Evolutionary conservation across 2,888 invertebrate genomes (phyloP).

Genomic region (Drosophila flavopinicola): DNA sequence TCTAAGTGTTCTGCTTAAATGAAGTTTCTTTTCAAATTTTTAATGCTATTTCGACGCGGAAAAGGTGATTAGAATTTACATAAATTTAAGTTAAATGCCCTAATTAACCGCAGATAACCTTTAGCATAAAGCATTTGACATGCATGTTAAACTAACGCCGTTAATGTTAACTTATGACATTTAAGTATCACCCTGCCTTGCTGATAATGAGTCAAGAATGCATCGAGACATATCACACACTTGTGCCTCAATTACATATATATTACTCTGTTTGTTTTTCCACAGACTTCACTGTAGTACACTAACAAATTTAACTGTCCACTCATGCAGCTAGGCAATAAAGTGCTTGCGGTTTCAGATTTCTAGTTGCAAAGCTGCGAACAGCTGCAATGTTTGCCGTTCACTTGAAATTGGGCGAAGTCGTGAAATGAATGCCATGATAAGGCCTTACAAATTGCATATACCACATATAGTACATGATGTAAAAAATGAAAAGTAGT

Average conservation of each 20-base stretch:
- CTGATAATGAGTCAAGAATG: not conserved
- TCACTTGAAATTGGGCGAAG: conserved; percentile 4
- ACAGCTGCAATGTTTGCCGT: conserved; percentile 5
- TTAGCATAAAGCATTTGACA: not conserved
- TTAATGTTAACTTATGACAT: not conserved
- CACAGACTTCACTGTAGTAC: conserved; percentile 1
- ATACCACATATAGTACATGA: not conserved
- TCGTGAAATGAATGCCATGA: not conserved
- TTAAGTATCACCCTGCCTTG: not conserved
- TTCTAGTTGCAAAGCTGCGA: not conserved
- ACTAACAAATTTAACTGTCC: not conserved
- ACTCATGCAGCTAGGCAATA: not conserved
- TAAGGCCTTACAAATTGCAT: not conserved
- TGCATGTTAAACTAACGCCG: not conserved
- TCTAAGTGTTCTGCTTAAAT: too few species aligned
- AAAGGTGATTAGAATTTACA: too few species aligned
- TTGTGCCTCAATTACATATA: too few species aligned
- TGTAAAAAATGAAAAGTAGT: not conserved
- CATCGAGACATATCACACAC: too few species aligned
- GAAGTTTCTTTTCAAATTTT: too few species aligned
- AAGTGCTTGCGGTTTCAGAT: conserved; percentile 1
- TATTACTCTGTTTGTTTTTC: too few species aligned
- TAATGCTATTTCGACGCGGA: too few species aligned
- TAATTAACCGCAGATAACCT: not conserved
- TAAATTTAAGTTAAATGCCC: not conserved